These are phyloP conservation scores for Parascotia fuliginaria DNA, from an alignment of 2,888 invertebrate species.

Conservation along the genomic window DNA sequence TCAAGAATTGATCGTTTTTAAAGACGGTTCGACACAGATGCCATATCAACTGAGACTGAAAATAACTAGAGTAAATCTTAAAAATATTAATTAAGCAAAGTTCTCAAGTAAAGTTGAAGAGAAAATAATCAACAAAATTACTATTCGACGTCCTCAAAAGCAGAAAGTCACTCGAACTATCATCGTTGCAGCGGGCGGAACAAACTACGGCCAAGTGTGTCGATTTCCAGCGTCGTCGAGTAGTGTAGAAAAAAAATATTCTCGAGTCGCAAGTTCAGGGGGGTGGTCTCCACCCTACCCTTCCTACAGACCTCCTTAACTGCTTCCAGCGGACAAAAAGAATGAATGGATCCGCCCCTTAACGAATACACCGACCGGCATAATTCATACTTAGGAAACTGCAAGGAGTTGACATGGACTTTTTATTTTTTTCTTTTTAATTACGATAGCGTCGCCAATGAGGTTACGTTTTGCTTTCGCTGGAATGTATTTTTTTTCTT, in stretches of 20 bases:
- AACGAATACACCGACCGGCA: slow-evolving; percentile 86
- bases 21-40: too few species aligned
- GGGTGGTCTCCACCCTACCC: slow-evolving; percentile 47
- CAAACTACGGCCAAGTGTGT: slow-evolving; percentile 84
- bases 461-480: slow-evolving; percentile 44
- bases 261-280: slow-evolving; percentile 80
- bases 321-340: slow-evolving; percentile 83
- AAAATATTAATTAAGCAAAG: slow-evolving; percentile 22
- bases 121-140: slow-evolving; percentile 58
- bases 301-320: slow-evolving; percentile 81
- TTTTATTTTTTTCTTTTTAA: slow-evolving; percentile 61
- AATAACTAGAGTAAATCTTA: slow-evolving; percentile 9
- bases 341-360: slow-evolving; percentile 86
- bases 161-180: slow-evolving; percentile 80
- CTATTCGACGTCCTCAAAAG: slow-evolving; percentile 58
- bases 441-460: slow-evolving; percentile 57
- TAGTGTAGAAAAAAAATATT: slow-evolving; percentile 82
- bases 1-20: too few species aligned
- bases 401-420: slow-evolving; percentile 81
- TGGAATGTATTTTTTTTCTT: slow-evolving; percentile 26
- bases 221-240: slow-evolving; percentile 82
- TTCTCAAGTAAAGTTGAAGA: slow-evolving; percentile 31
- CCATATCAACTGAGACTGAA: too few species aligned
- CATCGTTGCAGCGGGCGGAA: slow-evolving; percentile 74
- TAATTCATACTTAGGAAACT: slow-evolving; percentile 85